These are phyloP conservation scores for Dicycla oo DNA, from an alignment of 2,888 invertebrate genomes.

Conservation along the genomic window DNA sequence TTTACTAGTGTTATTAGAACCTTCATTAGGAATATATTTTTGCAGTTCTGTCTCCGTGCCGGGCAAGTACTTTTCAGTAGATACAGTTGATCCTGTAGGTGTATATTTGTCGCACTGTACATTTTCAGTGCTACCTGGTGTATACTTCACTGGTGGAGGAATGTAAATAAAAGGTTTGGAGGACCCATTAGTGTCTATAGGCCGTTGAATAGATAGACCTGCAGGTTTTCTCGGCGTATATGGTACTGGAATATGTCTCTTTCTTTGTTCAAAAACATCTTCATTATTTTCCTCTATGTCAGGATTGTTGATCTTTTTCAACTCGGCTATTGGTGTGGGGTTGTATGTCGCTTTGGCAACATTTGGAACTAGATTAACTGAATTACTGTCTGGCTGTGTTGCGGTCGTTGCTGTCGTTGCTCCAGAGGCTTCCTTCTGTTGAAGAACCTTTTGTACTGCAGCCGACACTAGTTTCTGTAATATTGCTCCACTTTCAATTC, in stretches of 20 bases:
- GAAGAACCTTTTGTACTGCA: slow-evolving; percentile 91
- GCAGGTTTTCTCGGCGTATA: slow-evolving; percentile 88
- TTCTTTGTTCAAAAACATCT: slow-evolving; percentile 80
- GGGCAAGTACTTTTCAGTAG: slow-evolving; percentile 83
- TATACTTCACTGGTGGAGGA: slow-evolving; percentile 83
- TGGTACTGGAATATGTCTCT: slow-evolving; percentile 88
- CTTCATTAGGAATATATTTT: slow-evolving; percentile 82
- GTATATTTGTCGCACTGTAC: slow-evolving; percentile 82
- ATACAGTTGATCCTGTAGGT: slow-evolving; percentile 82
- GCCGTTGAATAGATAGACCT: slow-evolving; percentile 79
- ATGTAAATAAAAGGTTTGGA: slow-evolving; percentile 84
- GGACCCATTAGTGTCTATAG: slow-evolving; percentile 80
- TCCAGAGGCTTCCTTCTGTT: slow-evolving; percentile 81
- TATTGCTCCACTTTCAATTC: slow-evolving; percentile 87
- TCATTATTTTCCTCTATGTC: slow-evolving; percentile 76
- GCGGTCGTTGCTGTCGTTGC: slow-evolving; percentile 65
- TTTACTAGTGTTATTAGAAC: slow-evolving; percentile 72
- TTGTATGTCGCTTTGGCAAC: slow-evolving; percentile 89
- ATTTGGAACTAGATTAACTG: slow-evolving; percentile 75
- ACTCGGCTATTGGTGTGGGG: slow-evolving; percentile 92
- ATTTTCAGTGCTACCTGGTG: slow-evolving; percentile 81
- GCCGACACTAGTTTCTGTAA: slow-evolving; percentile 91
- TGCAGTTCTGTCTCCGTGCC: slow-evolving; percentile 81
- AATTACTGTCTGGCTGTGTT: slow-evolving; percentile 66
- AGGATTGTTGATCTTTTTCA: slow-evolving; percentile 85